These are phyloP conservation scores for Crotalus adamanteus DNA, from an alignment of 2,797 vertebrate species.

Conservation along the genomic window DNA sequence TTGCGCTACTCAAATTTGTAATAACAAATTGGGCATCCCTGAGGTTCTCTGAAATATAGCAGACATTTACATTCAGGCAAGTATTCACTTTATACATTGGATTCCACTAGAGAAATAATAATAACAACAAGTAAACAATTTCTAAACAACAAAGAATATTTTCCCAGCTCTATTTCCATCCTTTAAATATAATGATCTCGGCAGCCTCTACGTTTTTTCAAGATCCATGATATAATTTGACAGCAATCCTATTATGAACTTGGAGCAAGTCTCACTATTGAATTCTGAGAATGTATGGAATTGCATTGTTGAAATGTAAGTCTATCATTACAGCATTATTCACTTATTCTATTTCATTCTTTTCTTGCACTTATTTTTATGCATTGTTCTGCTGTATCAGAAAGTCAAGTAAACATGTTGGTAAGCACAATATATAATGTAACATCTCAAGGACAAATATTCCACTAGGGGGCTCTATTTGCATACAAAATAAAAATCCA, in stretches of 20 bases:
- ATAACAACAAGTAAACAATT: background rate
- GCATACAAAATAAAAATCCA: constrained; percentile 42
- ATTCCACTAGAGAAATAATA: background rate
- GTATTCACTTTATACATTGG: background rate
- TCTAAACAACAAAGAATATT: background rate
- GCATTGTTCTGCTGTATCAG: too few species aligned
- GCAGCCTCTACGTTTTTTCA: background rate
- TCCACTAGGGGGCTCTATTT: constrained; percentile 72
- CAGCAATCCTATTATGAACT: background rate
- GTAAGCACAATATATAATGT: background rate
- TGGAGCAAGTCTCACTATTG: background rate
- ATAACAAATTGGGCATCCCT: background rate
- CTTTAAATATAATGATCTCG: background rate
- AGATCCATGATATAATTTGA: background rate
- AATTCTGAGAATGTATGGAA: background rate
- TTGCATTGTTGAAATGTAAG: background rate
- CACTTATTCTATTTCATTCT: background rate
- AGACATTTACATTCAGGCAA: background rate
- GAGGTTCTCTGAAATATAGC: background rate
- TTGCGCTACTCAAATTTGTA: too few species aligned
- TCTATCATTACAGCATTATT: background rate
- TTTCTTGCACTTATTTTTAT: background rate
- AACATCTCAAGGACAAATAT: background rate
- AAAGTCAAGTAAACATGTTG: background rate
- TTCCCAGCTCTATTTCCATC: background rate